Percentiles rank a stretch among this genome's conserved stretches.
phyloP scores from a whole-genome alignment of 2,888 invertebrate genomes.

The Gryllus longicercus region DNA sequence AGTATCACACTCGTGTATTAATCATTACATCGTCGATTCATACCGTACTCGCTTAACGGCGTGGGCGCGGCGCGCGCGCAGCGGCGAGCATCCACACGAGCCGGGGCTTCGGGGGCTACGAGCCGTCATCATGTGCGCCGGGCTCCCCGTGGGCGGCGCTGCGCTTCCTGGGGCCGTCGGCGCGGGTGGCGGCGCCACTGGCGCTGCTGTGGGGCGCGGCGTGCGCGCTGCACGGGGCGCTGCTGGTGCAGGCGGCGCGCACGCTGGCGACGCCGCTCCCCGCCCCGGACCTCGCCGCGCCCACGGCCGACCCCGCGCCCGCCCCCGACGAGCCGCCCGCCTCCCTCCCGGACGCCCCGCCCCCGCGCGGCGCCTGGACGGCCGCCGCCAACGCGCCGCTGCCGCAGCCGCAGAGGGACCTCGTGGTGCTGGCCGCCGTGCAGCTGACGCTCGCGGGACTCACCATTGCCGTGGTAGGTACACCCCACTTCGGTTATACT shows the following conservation, averaged over 20 bases:
- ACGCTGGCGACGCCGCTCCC: constrained; percentile 45
- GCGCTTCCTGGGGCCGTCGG: constrained; percentile 46
- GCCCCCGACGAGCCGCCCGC: neutral
- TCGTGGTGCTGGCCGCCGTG: constrained; percentile 37
- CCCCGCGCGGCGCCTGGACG: neutral
- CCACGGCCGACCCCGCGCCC: too few species aligned
- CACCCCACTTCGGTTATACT: too few species aligned
- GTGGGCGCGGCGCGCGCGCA: constrained; percentile 39
- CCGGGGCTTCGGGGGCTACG: constrained; percentile 49
- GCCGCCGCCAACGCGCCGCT: neutral
- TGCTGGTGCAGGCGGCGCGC: constrained; percentile 55
- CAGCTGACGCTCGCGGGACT: constrained; percentile 53
- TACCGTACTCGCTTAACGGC: too few species aligned
- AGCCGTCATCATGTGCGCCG: constrained; percentile 44
- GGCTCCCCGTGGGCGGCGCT: constrained; percentile 41
- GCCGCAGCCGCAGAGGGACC: neutral
- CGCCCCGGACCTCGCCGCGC: too few species aligned
- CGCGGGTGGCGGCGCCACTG: constrained; percentile 45
- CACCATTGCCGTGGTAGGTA: constrained; percentile 44
- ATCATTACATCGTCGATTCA: too few species aligned
- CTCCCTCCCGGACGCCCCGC: neutral
- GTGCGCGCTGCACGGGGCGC: constrained; percentile 53
- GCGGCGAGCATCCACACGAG: constrained; percentile 62
- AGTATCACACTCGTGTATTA: too few species aligned
- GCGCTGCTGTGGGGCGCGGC: constrained; percentile 56